Conservation (phyloP, 2,888 invertebrate genomes). For the Acanthacorydalis orientalis region DNA sequence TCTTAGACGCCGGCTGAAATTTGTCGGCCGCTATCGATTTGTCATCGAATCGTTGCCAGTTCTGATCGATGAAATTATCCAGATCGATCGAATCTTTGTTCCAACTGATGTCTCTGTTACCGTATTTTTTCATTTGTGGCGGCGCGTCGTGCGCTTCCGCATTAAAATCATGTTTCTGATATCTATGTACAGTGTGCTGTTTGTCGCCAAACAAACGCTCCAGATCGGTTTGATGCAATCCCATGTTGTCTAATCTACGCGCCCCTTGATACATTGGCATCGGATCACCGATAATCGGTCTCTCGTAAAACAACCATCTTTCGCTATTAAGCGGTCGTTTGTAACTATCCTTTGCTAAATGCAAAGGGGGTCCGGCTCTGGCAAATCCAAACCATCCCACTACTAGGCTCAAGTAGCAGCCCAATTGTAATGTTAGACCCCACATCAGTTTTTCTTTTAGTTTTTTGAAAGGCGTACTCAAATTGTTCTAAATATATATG, state of each 20-base stretch:
- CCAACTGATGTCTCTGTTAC: neutral
- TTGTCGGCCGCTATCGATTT: no score
- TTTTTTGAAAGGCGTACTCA: no score
- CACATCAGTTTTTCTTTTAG: slow-evolving; percentile 1
- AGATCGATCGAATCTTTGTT: neutral
- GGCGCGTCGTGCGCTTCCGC: neutral
- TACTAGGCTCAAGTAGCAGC: neutral
- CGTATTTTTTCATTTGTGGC: neutral
- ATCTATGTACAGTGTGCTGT: neutral
- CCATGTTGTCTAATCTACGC: neutral
- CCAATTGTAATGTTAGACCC: neutral
- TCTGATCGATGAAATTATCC: neutral
- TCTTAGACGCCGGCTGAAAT: neutral
- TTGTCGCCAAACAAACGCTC: neutral
- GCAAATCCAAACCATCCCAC: slow-evolving; percentile 17
- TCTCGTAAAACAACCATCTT: slow-evolving; percentile 17
- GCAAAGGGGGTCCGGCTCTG: slow-evolving; percentile 26
- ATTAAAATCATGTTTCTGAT: neutral
- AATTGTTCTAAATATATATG: no score
- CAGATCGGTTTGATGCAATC: neutral
- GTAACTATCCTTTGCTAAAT: slow-evolving; percentile 30
- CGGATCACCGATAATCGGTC: slow-evolving; percentile 13
- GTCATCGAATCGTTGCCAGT: neutral
- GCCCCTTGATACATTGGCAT: slow-evolving; percentile 9
- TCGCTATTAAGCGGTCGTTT: slow-evolving; percentile 15